Evolutionary conservation across 1,140 invertebrate species (phyloP), one percentile per base, ranked within the genome.

Genomic region (Aphis craccivora): DNA sequence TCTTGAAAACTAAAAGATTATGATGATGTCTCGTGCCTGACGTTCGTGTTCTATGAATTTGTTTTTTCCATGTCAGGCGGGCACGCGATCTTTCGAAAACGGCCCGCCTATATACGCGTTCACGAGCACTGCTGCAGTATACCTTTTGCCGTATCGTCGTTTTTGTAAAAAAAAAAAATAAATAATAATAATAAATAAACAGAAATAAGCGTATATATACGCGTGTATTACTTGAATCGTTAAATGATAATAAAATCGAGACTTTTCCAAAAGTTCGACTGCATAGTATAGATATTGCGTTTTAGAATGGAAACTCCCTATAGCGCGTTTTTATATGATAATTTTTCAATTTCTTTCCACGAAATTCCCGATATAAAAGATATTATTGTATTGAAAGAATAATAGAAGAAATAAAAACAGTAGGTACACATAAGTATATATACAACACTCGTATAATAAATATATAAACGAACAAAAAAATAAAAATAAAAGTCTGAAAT

Each of bases 221-320:
- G 83, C 37, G 37, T 84, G 83, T 84, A 84, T 40, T 23, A 40
- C 40, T 43, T 7, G 37, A 84, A 84, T 84, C 37, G 23, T 84
- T 84, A 40, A 84, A 84, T 84, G 83, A 84, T 84, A 84, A 84
- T 76, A 76, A 40, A 84, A 22, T 84, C 23, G 83, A 40, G 83
- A 76, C 35, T 40, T 43, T 37, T 22, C 83, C 23, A 9, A 84
- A 84, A 43, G 83, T 84, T 35, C 22, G 81, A 40, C 81, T 23
- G n/a, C 37, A n/a, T n/a, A 40, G 37, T 40, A 40, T 40, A 40
- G 40, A 84, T 84, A 40, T 84, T 40, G 40, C 83, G 22, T 84
- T 84, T 84, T 84, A 14, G 40, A 84, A 40, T 40, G 83, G 37
- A 37, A 84, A 40, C 81, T 83, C 30, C 9, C 8, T 23, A 40